Evolutionary conservation across 2,888 invertebrate species (phyloP).

Genomic region (Apodemia zela): DNA sequence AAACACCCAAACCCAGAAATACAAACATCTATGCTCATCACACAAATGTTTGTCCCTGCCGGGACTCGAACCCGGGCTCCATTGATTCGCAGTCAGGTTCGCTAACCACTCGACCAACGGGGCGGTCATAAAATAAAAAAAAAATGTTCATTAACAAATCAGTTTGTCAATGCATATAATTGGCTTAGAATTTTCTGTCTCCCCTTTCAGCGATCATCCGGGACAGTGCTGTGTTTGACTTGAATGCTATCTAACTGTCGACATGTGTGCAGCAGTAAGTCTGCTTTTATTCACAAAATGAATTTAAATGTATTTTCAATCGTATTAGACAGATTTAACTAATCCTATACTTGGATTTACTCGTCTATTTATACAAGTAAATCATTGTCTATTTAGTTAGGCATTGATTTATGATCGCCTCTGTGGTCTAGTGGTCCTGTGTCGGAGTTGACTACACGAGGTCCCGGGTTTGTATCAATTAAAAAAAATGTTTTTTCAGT

Average conservation of each 20-base stretch:
- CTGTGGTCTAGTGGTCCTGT: too few relatives aligned
- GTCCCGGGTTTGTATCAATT: too few relatives aligned
- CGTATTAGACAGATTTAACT: constrained; percentile 2
- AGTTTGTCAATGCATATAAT: constrained; percentile 69
- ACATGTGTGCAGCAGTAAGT: constrained; percentile 25
- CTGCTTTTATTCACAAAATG: not conserved
- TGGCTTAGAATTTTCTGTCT: constrained; percentile 61
- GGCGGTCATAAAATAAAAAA: too few relatives aligned
- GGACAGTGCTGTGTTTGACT: constrained; percentile 49
- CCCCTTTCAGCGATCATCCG: constrained; percentile 34
- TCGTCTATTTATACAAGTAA: not conserved
- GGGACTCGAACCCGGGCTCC: too few relatives aligned
- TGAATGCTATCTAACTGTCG: constrained; percentile 41
- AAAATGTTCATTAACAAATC: constrained; percentile 43
- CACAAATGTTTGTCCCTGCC: too few relatives aligned
- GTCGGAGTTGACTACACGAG: too few relatives aligned
- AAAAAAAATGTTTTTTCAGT: too few relatives aligned
- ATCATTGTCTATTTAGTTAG: not conserved
- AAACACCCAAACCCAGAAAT: too few relatives aligned
- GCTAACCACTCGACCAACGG: too few relatives aligned
- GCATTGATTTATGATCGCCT: too few relatives aligned
- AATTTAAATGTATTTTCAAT: constrained; percentile 17
- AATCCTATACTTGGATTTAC: not conserved
- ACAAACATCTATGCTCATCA: too few relatives aligned
- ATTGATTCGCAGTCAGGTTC: too few relatives aligned